Conservation (phyloP, 2,888 invertebrate genomes). For the Quadriops clusia region DNA sequence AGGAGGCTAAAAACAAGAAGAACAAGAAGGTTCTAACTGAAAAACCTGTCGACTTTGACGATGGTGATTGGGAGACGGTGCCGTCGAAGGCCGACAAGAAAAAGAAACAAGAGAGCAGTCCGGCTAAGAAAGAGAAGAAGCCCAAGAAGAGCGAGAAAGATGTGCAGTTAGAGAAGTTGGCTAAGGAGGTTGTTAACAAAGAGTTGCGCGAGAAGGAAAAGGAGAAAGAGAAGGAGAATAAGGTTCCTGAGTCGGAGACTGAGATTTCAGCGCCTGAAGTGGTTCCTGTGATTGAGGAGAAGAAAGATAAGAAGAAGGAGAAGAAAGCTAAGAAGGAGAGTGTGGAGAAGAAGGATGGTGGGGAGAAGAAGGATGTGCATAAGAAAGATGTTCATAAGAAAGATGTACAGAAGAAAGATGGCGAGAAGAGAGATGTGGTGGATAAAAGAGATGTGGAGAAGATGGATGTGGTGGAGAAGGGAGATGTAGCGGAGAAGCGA, state of each 20-base stretch:
- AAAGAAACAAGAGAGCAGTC: slow-evolving; percentile 43
- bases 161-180: slow-evolving; percentile 38
- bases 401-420: slow-evolving; percentile 19
- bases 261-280: slow-evolving; percentile 29
- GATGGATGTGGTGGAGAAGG: slow-evolving; percentile 7
- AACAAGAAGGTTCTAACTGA: slow-evolving; percentile 43
- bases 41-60: slow-evolving; percentile 62
- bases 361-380: slow-evolving; percentile 14
- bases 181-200: slow-evolving; percentile 41
- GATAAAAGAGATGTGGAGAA: slow-evolving; percentile 17
- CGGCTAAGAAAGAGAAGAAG: slow-evolving; percentile 34
- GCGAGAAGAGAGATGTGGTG: slow-evolving; percentile 22
- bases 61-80: slow-evolving; percentile 64
- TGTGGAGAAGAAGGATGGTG: slow-evolving; percentile 11
- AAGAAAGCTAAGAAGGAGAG: slow-evolving; percentile 34
- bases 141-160: slow-evolving; percentile 31
- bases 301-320: slow-evolving; percentile 30
- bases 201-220: slow-evolving; percentile 32
- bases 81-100: slow-evolving; percentile 62
- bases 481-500: background rate
- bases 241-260: slow-evolving; percentile 19
- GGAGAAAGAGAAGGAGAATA: slow-evolving; percentile 29
- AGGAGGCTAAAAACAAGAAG: slow-evolving; percentile 48
- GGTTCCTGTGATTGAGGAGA: slow-evolving; percentile 25
- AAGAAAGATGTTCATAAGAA: slow-evolving; percentile 24